Conservation (phyloP, 2,797 vertebrate genomes). For the Poeciliopsis infans region DNA sequence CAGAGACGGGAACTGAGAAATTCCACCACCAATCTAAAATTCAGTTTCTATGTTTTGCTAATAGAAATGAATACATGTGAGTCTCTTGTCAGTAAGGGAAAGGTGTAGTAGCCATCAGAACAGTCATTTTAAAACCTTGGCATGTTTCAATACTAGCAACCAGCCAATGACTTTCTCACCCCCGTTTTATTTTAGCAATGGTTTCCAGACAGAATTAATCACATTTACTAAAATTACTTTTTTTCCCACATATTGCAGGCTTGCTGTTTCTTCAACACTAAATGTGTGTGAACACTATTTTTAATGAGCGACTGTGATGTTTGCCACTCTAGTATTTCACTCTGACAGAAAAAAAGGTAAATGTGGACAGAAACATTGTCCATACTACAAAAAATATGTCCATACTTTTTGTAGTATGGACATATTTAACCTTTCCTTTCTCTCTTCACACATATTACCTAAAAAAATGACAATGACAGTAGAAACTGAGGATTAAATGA, state of each 20-base stretch:
- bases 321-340: background rate
- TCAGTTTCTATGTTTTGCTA: too few species aligned
- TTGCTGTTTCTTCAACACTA: background rate
- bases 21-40: background rate
- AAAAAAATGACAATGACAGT: too few species aligned
- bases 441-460: background rate
- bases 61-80: too few species aligned
- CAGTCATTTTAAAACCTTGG: background rate
- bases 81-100: too few species aligned
- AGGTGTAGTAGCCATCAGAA: background rate
- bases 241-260: background rate
- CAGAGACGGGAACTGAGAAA: background rate
- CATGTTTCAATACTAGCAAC: background rate
- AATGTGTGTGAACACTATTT: conserved; percentile 2
- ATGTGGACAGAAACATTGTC: background rate
- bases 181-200: background rate
- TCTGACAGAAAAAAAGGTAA: background rate
- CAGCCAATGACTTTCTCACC: background rate
- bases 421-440: background rate
- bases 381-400: too few species aligned
- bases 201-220: background rate
- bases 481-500: background rate
- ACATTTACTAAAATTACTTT: background rate
- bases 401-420: background rate
- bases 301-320: background rate